Base-by-base conservation (phyloP, 2,888 invertebrate species). In the Harmothoe impar region DNA sequence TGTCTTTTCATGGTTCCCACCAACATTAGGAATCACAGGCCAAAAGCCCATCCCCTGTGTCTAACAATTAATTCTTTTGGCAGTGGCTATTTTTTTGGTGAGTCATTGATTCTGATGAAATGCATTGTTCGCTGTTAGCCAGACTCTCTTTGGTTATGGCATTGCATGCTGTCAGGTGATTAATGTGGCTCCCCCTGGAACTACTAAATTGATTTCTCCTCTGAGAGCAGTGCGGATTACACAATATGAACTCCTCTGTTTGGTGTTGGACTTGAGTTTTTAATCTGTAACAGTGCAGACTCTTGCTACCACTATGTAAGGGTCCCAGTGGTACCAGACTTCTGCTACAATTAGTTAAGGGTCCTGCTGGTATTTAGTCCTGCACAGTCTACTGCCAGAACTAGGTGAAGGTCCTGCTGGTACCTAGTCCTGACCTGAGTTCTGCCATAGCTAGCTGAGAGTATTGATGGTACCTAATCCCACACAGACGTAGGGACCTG, bases 141-240 rank as follows among this genome's bases (percentile, higher is more conserved):
- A 5, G 62, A 3, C 62, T 62, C 12, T 62, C 23, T 62, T n/a
- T 62, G 20, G 23, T n/a, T n/a, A n/a, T n/a, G 62, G 62, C 72
- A 29, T 72, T 25, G 3, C 72, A 25, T 72, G 25, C 29, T 25
- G 72, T 72, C 72, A 72, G 5, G 72, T 72, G 72, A 72, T 25
- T 72, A 25, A 29, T 15, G 72, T 72, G 72, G 72, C 72, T 5
- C 72, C 72, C 29, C 72, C 72, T 7, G 31, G 72, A 72, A 72
- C 72, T 25, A 29, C 72, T 72, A 15, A 72, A 72, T 72, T 72
- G 72, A 72, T 72, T 72, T 72, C 72, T 29, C 72, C 25, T 25
- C 72, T 25, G 25, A 29, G 31, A 29, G 72, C 25, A 25, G 5
- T 72, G 72, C 29, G 72, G 72, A 72, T 72, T 72, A 72, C 29